Percentiles rank a stretch among this genome's conserved stretches.
phyloP scores from a whole-genome alignment of 1,140 invertebrate genomes.

The Panagrolaimus sp. region DNA sequence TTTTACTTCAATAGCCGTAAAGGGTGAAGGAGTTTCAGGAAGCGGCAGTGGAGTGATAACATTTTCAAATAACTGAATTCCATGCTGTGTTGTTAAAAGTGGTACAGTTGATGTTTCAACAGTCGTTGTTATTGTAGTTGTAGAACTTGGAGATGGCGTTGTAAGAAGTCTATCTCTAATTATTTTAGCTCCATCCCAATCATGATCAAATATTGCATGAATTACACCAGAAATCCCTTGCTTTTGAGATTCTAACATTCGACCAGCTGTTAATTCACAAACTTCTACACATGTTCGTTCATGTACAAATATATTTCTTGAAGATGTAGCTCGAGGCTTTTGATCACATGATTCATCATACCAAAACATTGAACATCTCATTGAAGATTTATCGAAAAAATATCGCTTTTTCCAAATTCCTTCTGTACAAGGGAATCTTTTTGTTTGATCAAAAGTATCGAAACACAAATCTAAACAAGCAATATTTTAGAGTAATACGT shows the following conservation, averaged over 20 bases:
- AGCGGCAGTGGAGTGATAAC: not conserved
- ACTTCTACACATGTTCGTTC: constrained; percentile 13
- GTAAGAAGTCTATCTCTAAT: not conserved
- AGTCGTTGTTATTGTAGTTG: not conserved
- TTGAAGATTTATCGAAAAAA: constrained; percentile 21
- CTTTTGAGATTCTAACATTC: not conserved
- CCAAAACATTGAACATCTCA: constrained; percentile 29
- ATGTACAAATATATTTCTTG: constrained; percentile 22
- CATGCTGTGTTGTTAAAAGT: not conserved
- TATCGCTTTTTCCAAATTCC: constrained; percentile 28
- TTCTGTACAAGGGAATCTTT: constrained; percentile 24
- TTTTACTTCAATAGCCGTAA: constrained; percentile 8
- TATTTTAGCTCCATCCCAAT: not conserved
- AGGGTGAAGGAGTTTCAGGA: not conserved
- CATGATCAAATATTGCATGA: not conserved
- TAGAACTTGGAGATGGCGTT: too few species aligned
- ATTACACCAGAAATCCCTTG: not conserved
- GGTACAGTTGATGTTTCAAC: constrained; percentile 3
- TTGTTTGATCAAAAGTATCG: constrained; percentile 41
- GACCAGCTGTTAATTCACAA: constrained; percentile 13
- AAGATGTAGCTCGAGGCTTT: constrained; percentile 8
- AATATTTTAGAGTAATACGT: not conserved
- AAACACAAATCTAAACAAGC: constrained; percentile 30
- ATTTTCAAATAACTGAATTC: not conserved
- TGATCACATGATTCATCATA: constrained; percentile 26